Evolutionary conservation across 2,113 vertebrate species (phyloP).

Genomic region (Ammospiza caudacuta): DNA sequence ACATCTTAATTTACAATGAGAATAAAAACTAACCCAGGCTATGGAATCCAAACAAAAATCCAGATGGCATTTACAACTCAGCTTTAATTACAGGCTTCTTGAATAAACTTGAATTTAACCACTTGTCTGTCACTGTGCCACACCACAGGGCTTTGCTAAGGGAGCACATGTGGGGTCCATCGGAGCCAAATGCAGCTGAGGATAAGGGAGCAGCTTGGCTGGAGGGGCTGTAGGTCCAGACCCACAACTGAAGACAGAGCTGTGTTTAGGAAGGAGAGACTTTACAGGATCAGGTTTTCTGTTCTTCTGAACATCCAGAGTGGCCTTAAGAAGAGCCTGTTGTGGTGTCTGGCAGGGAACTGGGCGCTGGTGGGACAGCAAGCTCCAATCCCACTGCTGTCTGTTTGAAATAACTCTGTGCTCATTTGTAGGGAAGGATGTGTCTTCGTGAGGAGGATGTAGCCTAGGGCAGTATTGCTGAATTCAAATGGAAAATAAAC

Average conservation of each 20-base stretch:
- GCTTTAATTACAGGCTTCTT: background rate
- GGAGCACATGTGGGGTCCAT: rapidly evolving
- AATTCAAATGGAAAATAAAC: background rate
- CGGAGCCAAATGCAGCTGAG: background rate
- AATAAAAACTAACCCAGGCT: background rate
- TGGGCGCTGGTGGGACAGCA: background rate
- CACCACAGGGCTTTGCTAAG: background rate
- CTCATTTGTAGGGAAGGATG: background rate
- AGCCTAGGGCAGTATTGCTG: background rate
- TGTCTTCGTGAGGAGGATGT: background rate
- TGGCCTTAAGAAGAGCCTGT: background rate
- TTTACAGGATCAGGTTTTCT: background rate
- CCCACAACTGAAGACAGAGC: background rate
- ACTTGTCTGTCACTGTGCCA: background rate
- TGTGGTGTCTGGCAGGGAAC: background rate
- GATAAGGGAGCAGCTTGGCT: background rate
- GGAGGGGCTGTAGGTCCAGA: background rate
- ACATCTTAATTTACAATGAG: background rate
- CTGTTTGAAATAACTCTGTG: background rate
- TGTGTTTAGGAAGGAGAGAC: background rate
- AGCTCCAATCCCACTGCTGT: background rate
- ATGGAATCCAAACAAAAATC: background rate
- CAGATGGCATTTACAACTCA: background rate
- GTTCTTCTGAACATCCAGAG: background rate
- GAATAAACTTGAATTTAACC: background rate